These are phyloP conservation scores for Cantharis flavilabris DNA, from an alignment of 2,888 invertebrate genomes.

Conservation along the genomic window DNA sequence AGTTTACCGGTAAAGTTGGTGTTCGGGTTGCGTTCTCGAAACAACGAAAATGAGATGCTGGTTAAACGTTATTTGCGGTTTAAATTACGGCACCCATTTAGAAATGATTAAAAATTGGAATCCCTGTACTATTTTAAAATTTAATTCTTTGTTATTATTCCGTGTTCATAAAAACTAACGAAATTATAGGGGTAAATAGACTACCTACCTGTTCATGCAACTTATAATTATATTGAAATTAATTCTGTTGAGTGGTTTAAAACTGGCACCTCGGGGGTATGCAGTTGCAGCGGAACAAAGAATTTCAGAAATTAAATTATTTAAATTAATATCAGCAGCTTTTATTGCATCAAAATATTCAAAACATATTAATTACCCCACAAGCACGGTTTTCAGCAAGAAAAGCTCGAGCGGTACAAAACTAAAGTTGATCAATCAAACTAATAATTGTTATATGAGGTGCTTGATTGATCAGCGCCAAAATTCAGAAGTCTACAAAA, in stretches of 20 bases:
- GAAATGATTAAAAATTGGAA: no score
- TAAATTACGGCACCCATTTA: background rate
- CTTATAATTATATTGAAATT: slow-evolving; percentile 2
- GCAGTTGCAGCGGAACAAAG: slow-evolving; percentile 1
- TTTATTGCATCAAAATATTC: background rate
- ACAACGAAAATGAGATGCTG: background rate
- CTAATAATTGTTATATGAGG: background rate
- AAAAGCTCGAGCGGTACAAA: background rate
- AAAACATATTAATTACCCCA: background rate
- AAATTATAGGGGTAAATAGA: background rate
- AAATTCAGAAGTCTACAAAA: no score
- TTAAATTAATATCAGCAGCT: background rate
- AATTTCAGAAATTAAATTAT: background rate
- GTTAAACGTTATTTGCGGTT: background rate
- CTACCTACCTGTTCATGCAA: background rate
- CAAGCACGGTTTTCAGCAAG: background rate
- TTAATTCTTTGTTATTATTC: background rate
- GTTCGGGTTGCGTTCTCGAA: background rate
- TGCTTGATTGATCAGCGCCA: no score
- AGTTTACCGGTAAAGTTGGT: background rate
- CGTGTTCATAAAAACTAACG: background rate
- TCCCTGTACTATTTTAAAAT: background rate
- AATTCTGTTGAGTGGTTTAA: background rate
- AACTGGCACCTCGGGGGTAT: background rate
- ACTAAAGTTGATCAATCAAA: background rate